A percentile compares a stretch with the other conserved stretches of the same genome.
Evolutionary conservation across 2,888 invertebrate species (phyloP).

Genomic region (Trachelus iudaicus): DNA sequence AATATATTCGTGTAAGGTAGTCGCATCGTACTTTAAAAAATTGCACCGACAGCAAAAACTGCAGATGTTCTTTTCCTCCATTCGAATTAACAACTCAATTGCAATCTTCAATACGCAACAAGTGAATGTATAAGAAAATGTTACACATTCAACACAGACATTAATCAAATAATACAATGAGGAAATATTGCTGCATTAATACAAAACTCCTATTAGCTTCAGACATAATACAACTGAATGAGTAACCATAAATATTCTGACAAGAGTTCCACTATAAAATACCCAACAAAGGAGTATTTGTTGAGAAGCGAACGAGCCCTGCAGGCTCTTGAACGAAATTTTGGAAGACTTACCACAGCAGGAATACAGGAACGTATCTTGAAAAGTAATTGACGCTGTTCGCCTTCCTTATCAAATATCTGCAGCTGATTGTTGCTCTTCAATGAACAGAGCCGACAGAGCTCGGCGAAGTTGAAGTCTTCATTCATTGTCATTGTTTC

Average conservation of each 20-base stretch:
- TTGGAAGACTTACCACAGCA: slow-evolving; percentile 71
- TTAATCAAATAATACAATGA: no score
- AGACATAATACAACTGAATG: background rate
- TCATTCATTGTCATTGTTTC: slow-evolving; percentile 73
- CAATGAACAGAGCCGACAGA: slow-evolving; percentile 77
- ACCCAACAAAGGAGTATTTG: background rate
- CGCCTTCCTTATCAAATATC: slow-evolving; percentile 79
- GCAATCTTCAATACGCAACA: background rate
- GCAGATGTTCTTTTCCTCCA: background rate
- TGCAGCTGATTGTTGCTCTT: slow-evolving; percentile 77
- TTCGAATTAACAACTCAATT: background rate
- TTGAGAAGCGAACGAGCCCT: background rate
- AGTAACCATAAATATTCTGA: background rate
- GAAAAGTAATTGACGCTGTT: slow-evolving; percentile 77
- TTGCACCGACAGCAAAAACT: background rate
- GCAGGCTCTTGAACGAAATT: background rate
- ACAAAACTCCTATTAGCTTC: background rate
- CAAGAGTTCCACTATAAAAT: background rate
- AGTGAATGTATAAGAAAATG: background rate
- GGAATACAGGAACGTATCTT: slow-evolving; percentile 78
- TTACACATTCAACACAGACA: background rate
- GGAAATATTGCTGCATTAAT: background rate
- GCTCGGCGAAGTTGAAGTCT: slow-evolving; percentile 77
- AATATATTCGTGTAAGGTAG: no score
- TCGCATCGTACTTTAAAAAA: background rate